phyloP scores from a whole-genome alignment of 2,888 invertebrate species.

The Serripes groenlandicus region DNA sequence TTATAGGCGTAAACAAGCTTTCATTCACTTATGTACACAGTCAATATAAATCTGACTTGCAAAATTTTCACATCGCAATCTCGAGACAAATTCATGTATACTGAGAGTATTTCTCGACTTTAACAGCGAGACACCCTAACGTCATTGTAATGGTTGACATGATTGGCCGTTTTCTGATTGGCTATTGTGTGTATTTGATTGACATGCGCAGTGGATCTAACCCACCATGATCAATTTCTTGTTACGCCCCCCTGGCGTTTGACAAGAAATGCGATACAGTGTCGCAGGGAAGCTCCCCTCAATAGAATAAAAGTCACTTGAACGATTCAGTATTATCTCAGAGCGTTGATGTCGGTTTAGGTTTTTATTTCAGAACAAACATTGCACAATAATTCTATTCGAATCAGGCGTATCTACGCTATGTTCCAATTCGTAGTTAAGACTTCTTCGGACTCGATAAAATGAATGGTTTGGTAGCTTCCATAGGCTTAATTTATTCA shows the following conservation, averaged over 20 bases:
- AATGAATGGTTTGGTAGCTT: too few relatives aligned
- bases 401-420: neutral
- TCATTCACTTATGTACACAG: conserved; percentile 63
- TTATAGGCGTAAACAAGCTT: conserved; percentile 60
- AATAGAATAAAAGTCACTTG: conserved; percentile 5
- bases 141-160: conserved; percentile 76
- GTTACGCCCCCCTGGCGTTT: conserved; percentile 16
- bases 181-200: conserved; percentile 74
- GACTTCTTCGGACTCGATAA: too few relatives aligned
- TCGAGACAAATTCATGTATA: conserved; percentile 89
- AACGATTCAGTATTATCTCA: neutral
- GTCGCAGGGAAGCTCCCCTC: conserved; percentile 1
- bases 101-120: conserved; percentile 73
- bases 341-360: neutral
- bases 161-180: conserved; percentile 71
- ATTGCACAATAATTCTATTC: neutral
- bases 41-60: conserved; percentile 73
- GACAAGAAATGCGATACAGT: conserved; percentile 25
- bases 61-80: conserved; percentile 78
- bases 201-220: conserved; percentile 79
- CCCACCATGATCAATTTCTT: conserved; percentile 67
- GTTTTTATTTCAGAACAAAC: conserved; percentile 18
- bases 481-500: too few relatives aligned
- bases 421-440: too few relatives aligned
- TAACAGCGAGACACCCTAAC: conserved; percentile 77